Evolutionary conservation across 2,113 vertebrate species (phyloP), one percentile per base, ranked within the genome.

Genomic region (Bucco capensis): DNA sequence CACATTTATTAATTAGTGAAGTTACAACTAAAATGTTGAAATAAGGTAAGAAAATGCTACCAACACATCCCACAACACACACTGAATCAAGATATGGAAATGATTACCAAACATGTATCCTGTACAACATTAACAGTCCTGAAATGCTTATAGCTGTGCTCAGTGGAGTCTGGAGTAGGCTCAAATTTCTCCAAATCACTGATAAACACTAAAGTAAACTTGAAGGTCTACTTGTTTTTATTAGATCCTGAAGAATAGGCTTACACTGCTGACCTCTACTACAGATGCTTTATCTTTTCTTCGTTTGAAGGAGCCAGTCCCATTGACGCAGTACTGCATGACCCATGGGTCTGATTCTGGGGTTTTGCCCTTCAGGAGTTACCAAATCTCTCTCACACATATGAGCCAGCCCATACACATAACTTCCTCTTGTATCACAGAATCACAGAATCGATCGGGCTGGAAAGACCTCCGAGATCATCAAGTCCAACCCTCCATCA

Each of bases 291-390:
- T 10, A 54, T n/a, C 25, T 72, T 53, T 56, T 62, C 49, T 28
- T 66, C 6, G n/a, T n/a, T 17, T 42, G 6, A 19, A 18, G 31
- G 35, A 67, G 24, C 9, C 28, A 33, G 37, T 17, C 12, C 24
- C 12, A 22, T 5, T 1, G 2, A 49, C 14, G 30, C 24, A 40
- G 22, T 42, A 12, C 22, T 28, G 37, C 2, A 2, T 6, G 15
- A 42, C 40, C 50, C 19, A 14, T 6, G 27, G 23, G 18, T 25
- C 50, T 42, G 27, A 54, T 69, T 30, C n/a, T 31, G 12, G 8
- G 5, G 1, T 44, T 60, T 74, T 69, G 56, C 31, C 23, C 23
- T 81, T 61, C 27, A 54, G 44, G 13, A 24, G 33, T 54, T 73
- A n/a, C 5, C 37, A 77, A 23, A 85, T 82, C 67, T 79, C 57